Percentiles rank a stretch among this genome's conserved stretches.
These are phyloP conservation scores for Pyrgus malvae DNA, from an alignment of 2,888 invertebrate species.

Conservation along the genomic window DNA sequence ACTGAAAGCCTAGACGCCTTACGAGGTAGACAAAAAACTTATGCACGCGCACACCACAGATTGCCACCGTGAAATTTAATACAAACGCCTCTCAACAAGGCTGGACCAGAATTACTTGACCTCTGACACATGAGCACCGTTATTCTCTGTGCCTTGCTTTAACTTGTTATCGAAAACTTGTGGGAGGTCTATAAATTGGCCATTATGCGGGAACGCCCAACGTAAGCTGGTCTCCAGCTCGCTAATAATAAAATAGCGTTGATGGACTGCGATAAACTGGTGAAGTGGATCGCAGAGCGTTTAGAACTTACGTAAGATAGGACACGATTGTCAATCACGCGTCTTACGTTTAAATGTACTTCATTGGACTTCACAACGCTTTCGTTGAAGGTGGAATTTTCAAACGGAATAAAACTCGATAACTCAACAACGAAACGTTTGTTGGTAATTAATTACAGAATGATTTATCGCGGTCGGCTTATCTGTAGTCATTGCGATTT, in stretches of 20 bases:
- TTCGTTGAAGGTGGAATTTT: conserved; percentile 21
- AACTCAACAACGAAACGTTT: conserved; percentile 44
- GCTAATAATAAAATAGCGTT: conserved; percentile 13
- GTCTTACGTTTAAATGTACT: conserved; percentile 32
- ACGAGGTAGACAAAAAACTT: conserved; percentile 5
- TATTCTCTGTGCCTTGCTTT: conserved; percentile 25
- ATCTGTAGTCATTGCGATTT: conserved; percentile 27
- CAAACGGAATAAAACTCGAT: conserved; percentile 30
- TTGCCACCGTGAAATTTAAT: conserved; percentile 32
- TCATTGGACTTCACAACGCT: conserved; percentile 37
- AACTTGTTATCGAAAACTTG: conserved; percentile 26
- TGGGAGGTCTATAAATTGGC: conserved; percentile 28
- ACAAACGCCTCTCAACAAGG: conserved; percentile 27
- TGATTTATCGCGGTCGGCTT: conserved; percentile 41
- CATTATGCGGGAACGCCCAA: conserved; percentile 19
- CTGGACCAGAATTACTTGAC: conserved; percentile 32
- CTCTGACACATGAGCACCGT: conserved; percentile 32
- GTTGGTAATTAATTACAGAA: conserved; percentile 50
- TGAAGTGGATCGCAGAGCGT: conserved; percentile 13
- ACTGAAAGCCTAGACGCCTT: conserved; percentile 7
- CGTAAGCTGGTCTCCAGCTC: neutral
- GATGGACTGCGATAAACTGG: conserved; percentile 19
- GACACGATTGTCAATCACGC: conserved; percentile 35
- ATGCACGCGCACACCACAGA: conserved; percentile 18
- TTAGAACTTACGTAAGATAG: conserved; percentile 29